These are phyloP conservation scores for Saccopteryx leptura DNA, from an alignment of 2,113 vertebrate species.

Conservation along the genomic window DNA sequence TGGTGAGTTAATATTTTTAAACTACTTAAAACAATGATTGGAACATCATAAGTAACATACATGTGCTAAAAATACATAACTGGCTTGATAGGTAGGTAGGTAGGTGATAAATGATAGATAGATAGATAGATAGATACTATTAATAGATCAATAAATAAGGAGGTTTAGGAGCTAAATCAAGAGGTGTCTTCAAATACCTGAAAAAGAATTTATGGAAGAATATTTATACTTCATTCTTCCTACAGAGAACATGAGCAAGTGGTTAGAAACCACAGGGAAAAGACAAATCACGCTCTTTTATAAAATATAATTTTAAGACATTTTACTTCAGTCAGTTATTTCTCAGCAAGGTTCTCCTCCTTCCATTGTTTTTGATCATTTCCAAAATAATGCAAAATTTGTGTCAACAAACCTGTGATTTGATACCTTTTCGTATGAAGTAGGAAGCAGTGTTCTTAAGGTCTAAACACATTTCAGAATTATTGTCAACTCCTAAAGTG, in stretches of 20 bases:
- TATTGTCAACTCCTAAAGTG: neutral
- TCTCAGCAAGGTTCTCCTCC: neutral
- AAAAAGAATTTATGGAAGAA: neutral
- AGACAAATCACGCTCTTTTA: neutral
- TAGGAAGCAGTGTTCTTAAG: neutral
- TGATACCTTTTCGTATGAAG: slow-evolving; percentile 10
- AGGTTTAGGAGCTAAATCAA: neutral
- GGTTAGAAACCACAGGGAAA: neutral
- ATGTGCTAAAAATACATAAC: neutral
- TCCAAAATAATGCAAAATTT: slow-evolving; percentile 17
- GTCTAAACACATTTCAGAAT: neutral
- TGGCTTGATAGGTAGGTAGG: neutral
- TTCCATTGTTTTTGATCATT: slow-evolving; percentile 10
- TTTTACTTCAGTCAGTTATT: neutral
- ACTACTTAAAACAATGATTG: neutral
- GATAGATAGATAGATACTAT: neutral
- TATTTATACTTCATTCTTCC: neutral
- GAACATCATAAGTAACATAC: neutral
- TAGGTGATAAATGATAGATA: neutral
- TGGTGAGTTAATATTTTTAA: neutral
- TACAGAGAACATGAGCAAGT: neutral
- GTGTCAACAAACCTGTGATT: neutral
- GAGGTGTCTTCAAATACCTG: neutral
- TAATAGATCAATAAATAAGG: neutral
- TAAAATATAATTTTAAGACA: neutral